Percentiles rank a stretch among this genome's conserved stretches.
Evolutionary conservation across 1,140 invertebrate species (phyloP).

Genomic region (Tetragnatha versicolor): DNA sequence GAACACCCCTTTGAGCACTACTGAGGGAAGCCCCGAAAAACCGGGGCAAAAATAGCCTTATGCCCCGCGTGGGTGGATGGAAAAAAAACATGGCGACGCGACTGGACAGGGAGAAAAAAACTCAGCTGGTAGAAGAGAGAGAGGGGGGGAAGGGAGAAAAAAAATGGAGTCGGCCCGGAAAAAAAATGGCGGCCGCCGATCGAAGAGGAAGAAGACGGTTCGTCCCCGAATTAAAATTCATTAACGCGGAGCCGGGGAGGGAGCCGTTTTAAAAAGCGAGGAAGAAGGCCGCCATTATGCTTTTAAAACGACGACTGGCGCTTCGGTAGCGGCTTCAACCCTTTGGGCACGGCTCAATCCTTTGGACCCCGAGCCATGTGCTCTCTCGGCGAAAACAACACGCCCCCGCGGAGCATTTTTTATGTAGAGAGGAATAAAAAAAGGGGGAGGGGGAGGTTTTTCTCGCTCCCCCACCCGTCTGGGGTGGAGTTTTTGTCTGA

Average conservation of each 20-base stretch:
- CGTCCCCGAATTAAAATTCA: constrained; percentile 50
- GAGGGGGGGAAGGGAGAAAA: background rate
- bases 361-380: constrained; percentile 38
- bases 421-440: constrained; percentile 6
- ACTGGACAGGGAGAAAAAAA: background rate
- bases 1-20: constrained; percentile 13
- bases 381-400: constrained; percentile 23
- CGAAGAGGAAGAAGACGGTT: constrained; percentile 37
- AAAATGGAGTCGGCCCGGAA: background rate
- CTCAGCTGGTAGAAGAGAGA: background rate
- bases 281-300: constrained; percentile 54
- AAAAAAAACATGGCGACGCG: constrained; percentile 24
- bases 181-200: constrained; percentile 44
- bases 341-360: constrained; percentile 45
- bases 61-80: too few species aligned
- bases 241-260: constrained; percentile 25
- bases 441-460: background rate
- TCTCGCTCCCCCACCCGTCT: background rate
- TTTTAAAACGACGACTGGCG: constrained; percentile 14
- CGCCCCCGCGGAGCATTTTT: constrained; percentile 25
- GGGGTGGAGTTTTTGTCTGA: constrained; percentile 1
- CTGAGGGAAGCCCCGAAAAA: background rate
- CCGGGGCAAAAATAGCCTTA: background rate
- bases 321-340: constrained; percentile 16
- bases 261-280: constrained; percentile 42